These are phyloP conservation scores for Rhinichthys klamathensis DNA, from an alignment of 2,113 vertebrate species.

Conservation along the genomic window DNA sequence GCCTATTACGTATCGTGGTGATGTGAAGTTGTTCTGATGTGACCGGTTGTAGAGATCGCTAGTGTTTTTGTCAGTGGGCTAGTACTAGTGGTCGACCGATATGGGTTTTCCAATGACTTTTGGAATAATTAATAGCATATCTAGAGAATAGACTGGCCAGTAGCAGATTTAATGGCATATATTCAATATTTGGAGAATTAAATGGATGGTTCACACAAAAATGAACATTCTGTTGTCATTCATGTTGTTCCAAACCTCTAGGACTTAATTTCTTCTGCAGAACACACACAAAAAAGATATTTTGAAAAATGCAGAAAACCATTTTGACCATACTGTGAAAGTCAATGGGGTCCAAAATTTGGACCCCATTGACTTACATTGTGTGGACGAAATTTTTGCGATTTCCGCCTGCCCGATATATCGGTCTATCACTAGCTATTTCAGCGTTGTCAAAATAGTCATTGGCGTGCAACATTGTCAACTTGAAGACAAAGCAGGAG, in stretches of 20 bases:
- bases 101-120: conserved; percentile 1
- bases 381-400: too few relatives aligned
- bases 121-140: not conserved
- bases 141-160: not conserved
- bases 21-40: conserved; percentile 28
- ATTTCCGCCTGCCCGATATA: not conserved
- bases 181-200: not conserved
- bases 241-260: not conserved
- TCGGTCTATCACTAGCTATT: conserved; percentile 12
- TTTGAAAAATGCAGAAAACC: too few relatives aligned
- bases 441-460: conserved; percentile 38
- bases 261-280: not conserved
- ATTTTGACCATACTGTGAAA: not conserved
- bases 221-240: not conserved
- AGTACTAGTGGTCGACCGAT: conserved; percentile 29
- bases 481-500: not conserved
- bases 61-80: conserved; percentile 44
- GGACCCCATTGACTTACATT: not conserved
- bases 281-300: not conserved
- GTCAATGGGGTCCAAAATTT: not conserved
- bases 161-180: not conserved
- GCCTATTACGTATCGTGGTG: conserved; percentile 31
- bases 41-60: conserved; percentile 26
- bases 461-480: not conserved
- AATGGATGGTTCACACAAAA: not conserved